These are phyloP conservation scores for Acinonyx jubatus DNA, from an alignment of 2,113 vertebrate genomes.

Conservation along the genomic window DNA sequence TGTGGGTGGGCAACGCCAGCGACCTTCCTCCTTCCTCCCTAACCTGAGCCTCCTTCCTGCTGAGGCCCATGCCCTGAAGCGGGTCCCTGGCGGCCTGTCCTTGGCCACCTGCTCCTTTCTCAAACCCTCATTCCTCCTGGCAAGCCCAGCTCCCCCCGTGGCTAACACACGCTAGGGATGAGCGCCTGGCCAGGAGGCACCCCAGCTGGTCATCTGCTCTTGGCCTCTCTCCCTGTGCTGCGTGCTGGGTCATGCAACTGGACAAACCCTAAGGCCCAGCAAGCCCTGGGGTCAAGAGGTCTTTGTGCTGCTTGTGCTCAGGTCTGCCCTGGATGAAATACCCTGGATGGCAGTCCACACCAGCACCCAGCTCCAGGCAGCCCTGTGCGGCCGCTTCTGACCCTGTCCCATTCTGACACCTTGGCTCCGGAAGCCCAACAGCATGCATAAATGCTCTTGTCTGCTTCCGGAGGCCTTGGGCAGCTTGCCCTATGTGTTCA, in stretches of 20 bases:
- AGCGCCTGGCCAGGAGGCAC: background rate
- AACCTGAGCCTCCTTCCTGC: too few relatives aligned
- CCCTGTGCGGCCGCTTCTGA: background rate
- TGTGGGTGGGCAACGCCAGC: rapidly evolving
- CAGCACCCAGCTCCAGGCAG: background rate
- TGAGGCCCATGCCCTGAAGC: background rate
- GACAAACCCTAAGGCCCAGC: background rate
- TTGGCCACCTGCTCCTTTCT: background rate
- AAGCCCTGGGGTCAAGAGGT: background rate
- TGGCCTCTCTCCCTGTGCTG: background rate
- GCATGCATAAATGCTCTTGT: background rate
- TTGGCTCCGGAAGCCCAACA: rapidly evolving
- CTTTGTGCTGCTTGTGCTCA: background rate
- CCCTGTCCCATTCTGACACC: too few relatives aligned
- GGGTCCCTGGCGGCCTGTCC: background rate
- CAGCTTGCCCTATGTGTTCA: too few relatives aligned
- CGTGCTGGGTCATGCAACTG: background rate
- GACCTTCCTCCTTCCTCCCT: background rate
- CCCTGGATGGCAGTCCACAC: too few relatives aligned
- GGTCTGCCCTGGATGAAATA: background rate
- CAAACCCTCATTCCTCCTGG: background rate
- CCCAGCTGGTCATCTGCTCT: background rate
- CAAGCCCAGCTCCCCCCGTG: background rate
- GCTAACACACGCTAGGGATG: background rate
- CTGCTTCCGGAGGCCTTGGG: background rate